These are phyloP conservation scores for Epirrhoe alternata DNA, from an alignment of 2,888 invertebrate species.

Conservation along the genomic window DNA sequence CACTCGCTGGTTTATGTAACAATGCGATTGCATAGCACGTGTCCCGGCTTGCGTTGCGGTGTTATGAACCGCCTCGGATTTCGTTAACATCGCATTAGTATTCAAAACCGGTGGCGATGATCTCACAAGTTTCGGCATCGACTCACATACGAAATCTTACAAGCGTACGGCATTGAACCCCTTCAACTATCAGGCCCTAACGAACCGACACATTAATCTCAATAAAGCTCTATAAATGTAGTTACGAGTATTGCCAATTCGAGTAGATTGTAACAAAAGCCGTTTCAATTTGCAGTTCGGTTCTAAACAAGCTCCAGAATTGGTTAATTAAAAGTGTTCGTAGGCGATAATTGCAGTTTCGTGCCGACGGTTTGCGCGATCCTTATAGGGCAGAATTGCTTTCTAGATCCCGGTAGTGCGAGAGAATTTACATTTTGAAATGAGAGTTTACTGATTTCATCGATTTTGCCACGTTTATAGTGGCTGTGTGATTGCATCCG, in stretches of 20 bases:
- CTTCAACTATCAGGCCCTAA: conserved; percentile 32
- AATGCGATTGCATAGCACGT: conserved; percentile 52
- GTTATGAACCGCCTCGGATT: conserved; percentile 47
- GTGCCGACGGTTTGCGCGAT: conserved; percentile 40
- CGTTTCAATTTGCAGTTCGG: conserved; percentile 56
- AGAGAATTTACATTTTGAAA: conserved; percentile 35
- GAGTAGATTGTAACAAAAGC: conserved; percentile 49
- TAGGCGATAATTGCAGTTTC: conserved; percentile 60
- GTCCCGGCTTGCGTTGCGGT: conserved; percentile 38
- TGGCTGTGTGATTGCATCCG: conserved; percentile 33
- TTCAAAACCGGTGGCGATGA: conserved; percentile 51
- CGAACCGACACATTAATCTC: conserved; percentile 37
- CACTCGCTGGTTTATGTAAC: conserved; percentile 68
- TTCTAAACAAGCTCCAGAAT: conserved; percentile 53
- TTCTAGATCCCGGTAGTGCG: conserved; percentile 34
- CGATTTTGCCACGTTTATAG: conserved; percentile 31
- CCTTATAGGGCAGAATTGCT: conserved; percentile 43
- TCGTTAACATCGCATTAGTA: conserved; percentile 47
- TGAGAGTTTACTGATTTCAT: conserved; percentile 28
- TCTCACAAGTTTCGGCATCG: conserved; percentile 49
- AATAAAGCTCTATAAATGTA: conserved; percentile 37
- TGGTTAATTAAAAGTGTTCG: conserved; percentile 57
- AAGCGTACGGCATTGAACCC: conserved; percentile 35
- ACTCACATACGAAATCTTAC: conserved; percentile 30
- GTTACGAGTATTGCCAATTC: conserved; percentile 42